Conservation (phyloP, 2,888 invertebrate species). For the Sphecodes monilicornis region DNA sequence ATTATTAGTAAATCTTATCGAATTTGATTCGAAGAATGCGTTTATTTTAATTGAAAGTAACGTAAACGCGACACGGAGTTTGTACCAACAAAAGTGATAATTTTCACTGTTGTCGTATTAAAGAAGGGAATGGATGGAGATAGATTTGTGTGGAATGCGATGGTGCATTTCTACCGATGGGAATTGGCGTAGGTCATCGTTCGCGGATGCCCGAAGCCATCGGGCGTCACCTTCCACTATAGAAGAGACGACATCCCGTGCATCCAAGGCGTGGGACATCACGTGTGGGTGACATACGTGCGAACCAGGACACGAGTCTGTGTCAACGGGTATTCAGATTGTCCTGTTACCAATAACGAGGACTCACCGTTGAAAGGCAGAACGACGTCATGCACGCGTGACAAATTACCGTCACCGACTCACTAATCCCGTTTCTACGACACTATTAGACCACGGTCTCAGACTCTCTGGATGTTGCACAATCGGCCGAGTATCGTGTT, state of each 20-base stretch:
- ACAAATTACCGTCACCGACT: constrained; percentile 61
- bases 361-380: constrained; percentile 56
- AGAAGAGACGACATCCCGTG: constrained; percentile 33
- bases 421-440: constrained; percentile 51
- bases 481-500: constrained; percentile 44
- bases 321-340: constrained; percentile 68
- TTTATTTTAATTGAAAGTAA: neutral
- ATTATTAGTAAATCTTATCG: neutral
- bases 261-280: constrained; percentile 57
- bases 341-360: constrained; percentile 66
- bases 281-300: constrained; percentile 68
- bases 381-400: constrained; percentile 55
- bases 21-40: neutral
- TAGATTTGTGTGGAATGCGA: neutral
- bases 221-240: constrained; percentile 19
- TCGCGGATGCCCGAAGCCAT: constrained; percentile 14
- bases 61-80: neutral
- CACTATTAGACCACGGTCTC: constrained; percentile 45
- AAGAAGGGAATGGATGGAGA: neutral
- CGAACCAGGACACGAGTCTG: constrained; percentile 64
- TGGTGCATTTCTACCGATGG: neutral
- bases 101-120: neutral
- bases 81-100: neutral
- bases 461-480: constrained; percentile 37
- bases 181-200: constrained; percentile 45